These are phyloP conservation scores for Caenorhabditis panamensis DNA, from an alignment of 2,888 invertebrate species.

Conservation along the genomic window DNA sequence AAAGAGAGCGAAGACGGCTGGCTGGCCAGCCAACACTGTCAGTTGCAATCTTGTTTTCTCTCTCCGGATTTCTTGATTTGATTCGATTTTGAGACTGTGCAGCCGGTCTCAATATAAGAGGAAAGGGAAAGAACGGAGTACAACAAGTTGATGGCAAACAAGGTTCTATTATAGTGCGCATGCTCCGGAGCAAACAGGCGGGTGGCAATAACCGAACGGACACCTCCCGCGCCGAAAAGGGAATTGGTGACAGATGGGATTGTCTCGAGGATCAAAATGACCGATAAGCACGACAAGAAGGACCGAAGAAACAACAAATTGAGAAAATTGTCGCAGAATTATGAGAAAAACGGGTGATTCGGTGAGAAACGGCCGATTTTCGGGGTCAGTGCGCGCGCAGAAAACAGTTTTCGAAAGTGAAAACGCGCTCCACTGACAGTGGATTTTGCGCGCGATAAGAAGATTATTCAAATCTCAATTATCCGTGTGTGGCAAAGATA, in stretches of 20 bases:
- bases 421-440: conserved; percentile 6
- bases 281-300: no score
- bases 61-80: conserved; percentile 3
- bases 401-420: not conserved
- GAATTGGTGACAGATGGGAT: not conserved
- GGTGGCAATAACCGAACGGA: not conserved
- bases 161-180: conserved; percentile 5
- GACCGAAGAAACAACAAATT: not conserved
- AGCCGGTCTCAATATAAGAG: not conserved
- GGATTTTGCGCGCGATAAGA: not conserved
- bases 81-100: not conserved
- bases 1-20: not conserved
- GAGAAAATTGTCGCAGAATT: not conserved
- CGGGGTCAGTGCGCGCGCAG: not conserved
- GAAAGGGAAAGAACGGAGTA: not conserved
- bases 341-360: conserved; percentile 1
- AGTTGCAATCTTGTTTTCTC: conserved; percentile 6
- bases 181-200: not conserved
- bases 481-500: not conserved
- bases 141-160: not conserved
- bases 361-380: not conserved
- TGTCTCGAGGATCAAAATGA: not conserved
- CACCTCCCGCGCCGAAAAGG: not conserved
- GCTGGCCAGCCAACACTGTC: not conserved
- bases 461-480: conserved; percentile 21